Conservation (phyloP, 1,140 invertebrate species). For the Drosophila tani region DNA sequence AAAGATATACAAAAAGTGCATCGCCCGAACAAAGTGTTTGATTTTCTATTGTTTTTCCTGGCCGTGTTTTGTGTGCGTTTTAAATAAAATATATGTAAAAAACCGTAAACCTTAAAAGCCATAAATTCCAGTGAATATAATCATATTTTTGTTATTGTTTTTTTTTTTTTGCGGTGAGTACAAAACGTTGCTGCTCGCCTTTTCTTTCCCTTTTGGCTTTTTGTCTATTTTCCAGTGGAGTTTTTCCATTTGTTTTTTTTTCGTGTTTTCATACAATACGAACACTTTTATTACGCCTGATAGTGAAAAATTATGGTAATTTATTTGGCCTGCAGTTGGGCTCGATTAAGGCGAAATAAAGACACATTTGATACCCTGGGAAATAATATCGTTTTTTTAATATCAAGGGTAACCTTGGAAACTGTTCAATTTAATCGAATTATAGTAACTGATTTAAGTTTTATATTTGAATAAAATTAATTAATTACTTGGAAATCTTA, state of each 20-base stretch:
- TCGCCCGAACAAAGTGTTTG: not conserved
- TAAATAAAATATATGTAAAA: not conserved
- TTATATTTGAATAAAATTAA: not conserved
- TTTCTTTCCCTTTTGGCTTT: constrained; percentile 23
- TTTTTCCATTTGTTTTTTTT: constrained; percentile 2
- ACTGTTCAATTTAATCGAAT: not conserved
- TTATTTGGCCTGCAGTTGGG: constrained; percentile 28
- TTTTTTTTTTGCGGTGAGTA: constrained; percentile 58
- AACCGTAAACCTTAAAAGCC: constrained; percentile 19
- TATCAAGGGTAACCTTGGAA: not conserved
- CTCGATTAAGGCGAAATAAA: not conserved
- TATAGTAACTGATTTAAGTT: no score
- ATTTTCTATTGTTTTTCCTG: constrained; percentile 3
- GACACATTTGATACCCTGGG: not conserved
- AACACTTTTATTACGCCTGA: constrained; percentile 28
- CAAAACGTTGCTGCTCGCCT: constrained; percentile 1
- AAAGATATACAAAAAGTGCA: constrained; percentile 12
- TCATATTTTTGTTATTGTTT: constrained; percentile 47
- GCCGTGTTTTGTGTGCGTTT: constrained; percentile 15
- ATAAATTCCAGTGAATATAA: constrained; percentile 47
- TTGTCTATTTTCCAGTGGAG: constrained; percentile 50
- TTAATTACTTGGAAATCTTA: no score
- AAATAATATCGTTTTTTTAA: no score
- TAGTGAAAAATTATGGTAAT: constrained; percentile 51
- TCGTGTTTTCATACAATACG: constrained; percentile 23